phyloP scores from a whole-genome alignment of 1,140 invertebrate genomes.

The Plodia interpunctella region DNA sequence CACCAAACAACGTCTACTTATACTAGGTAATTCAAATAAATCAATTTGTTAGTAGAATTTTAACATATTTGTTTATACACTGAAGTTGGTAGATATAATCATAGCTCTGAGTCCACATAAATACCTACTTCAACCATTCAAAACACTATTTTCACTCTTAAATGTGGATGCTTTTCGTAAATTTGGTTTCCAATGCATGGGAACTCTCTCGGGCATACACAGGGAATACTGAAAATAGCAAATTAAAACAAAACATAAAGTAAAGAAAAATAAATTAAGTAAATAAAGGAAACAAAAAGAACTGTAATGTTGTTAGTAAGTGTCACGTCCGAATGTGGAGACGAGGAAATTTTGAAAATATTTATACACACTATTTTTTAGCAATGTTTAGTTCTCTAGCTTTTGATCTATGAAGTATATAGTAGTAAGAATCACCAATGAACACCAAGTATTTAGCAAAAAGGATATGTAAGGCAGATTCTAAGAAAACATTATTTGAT shows the following conservation, averaged over 20 bases:
- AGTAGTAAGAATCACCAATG: background rate
- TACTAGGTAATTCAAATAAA: constrained; percentile 56
- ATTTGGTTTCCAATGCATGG: constrained; percentile 75
- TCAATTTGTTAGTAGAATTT: constrained; percentile 24
- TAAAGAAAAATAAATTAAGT: constrained; percentile 37
- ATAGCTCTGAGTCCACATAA: constrained; percentile 45
- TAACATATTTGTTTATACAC: constrained; percentile 35
- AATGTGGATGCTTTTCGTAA: constrained; percentile 73
- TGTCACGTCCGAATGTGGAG: background rate
- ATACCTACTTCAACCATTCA: constrained; percentile 75
- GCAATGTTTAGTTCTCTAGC: constrained; percentile 4
- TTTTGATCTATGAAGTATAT: background rate
- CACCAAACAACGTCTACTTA: constrained; percentile 71
- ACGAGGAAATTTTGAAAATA: background rate
- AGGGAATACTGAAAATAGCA: constrained; percentile 74
- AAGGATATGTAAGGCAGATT: background rate
- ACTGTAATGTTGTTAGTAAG: background rate
- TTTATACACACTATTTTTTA: background rate
- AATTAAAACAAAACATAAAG: constrained; percentile 72
- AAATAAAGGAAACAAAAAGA: constrained; percentile 22
- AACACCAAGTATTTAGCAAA: constrained; percentile 2
- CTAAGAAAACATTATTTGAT: constrained; percentile 7
- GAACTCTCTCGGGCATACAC: constrained; percentile 77
- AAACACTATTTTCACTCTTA: constrained; percentile 76
- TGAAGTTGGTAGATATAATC: constrained; percentile 46